Evolutionary conservation across 2,113 vertebrate genomes (phyloP).

Genomic region (Melozone crissalis): DNA sequence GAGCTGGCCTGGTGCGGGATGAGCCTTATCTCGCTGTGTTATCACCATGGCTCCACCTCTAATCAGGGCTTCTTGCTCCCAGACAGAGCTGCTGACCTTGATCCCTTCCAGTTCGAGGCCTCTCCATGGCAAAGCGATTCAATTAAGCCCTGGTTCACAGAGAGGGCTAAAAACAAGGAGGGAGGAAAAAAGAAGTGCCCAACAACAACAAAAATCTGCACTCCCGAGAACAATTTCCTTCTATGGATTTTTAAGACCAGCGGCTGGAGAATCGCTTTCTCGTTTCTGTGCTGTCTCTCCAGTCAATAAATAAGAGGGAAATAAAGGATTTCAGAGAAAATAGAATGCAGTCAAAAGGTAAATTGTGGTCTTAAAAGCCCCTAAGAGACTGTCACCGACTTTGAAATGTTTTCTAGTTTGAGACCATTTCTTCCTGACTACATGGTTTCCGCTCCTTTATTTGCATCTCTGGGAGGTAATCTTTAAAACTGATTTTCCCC

Average conservation of each 20-base stretch:
- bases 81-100: background rate
- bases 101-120: background rate
- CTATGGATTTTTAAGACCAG: conserved; percentile 72
- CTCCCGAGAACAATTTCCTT: conserved; percentile 65
- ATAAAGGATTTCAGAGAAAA: conserved; percentile 78
- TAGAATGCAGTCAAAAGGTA: conserved; percentile 78
- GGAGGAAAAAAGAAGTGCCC: background rate
- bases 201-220: background rate
- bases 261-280: conserved; percentile 58
- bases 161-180: background rate
- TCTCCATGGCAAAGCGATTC: conserved; percentile 35
- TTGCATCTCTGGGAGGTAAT: conserved; percentile 68
- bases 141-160: conserved; percentile 50
- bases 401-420: conserved; percentile 64
- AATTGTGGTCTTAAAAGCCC: conserved; percentile 77
- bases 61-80: background rate
- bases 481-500: conserved; percentile 74
- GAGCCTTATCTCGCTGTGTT: accelerated
- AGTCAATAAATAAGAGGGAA: conserved; percentile 78
- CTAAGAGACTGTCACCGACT: conserved; percentile 68
- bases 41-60: background rate
- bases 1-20: accelerated
- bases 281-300: conserved; percentile 66
- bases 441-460: conserved; percentile 31
- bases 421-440: conserved; percentile 45